Percentiles rank a stretch among this genome's conserved stretches.
phyloP scores from a whole-genome alignment of 2,113 vertebrate species.

The Burhinus bistriatus region DNA sequence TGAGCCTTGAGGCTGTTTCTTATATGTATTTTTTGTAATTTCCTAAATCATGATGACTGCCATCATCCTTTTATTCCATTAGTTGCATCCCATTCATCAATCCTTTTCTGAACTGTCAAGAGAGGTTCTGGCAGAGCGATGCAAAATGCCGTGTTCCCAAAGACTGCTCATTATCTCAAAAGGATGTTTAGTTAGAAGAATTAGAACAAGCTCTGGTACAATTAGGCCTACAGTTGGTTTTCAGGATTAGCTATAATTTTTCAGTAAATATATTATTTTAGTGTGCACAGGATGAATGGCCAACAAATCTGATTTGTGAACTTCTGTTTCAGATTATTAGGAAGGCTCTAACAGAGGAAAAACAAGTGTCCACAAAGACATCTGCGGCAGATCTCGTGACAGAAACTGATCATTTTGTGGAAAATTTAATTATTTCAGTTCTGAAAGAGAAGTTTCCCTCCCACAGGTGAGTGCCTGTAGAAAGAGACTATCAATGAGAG shows the following conservation, averaged over 20 bases:
- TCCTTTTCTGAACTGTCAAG: background rate
- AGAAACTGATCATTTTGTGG: conserved; percentile 85
- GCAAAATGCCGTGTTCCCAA: background rate
- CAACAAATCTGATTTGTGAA: background rate
- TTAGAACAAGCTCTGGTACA: background rate
- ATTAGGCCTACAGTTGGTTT: background rate
- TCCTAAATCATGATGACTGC: background rate
- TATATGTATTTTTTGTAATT: background rate
- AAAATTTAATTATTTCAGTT: conserved; percentile 85
- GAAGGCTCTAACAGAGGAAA: conserved; percentile 83
- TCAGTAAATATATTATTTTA: background rate
- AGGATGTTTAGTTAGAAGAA: background rate
- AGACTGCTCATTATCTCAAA: background rate
- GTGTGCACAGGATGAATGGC: background rate
- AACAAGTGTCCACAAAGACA: conserved; percentile 84
- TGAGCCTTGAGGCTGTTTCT: background rate
- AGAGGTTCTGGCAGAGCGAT: background rate
- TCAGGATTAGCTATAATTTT: background rate
- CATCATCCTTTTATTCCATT: background rate
- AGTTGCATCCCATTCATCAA: background rate
- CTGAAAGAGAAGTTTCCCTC: conserved; percentile 83
- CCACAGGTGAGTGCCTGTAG: conserved; percentile 76
- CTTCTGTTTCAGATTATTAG: conserved; percentile 78
- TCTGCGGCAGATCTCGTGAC: conserved; percentile 87
- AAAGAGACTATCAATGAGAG: background rate